A percentile compares a stretch with the other conserved stretches of the same genome.
These are phyloP conservation scores for Ferdinandea cuprea DNA, from an alignment of 2,888 invertebrate species.

Conservation along the genomic window DNA sequence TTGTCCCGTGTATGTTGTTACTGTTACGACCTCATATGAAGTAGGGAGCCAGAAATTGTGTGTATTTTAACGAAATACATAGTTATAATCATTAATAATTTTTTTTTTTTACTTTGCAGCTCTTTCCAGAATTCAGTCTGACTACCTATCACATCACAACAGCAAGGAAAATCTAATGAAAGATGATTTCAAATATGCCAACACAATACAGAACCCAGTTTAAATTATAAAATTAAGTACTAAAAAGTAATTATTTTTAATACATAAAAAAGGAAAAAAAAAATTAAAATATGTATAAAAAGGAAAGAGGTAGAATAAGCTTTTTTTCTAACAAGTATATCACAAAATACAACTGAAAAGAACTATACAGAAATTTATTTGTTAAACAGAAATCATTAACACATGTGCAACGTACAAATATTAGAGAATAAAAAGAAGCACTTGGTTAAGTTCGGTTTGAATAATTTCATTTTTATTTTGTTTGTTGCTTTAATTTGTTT, in stretches of 20 bases:
- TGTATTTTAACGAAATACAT: no score
- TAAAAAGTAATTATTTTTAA: constrained; percentile 60
- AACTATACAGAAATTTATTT: constrained; percentile 27
- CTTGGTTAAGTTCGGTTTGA: constrained; percentile 45
- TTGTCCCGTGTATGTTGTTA: no score
- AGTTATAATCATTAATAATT: not conserved
- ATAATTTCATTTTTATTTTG: constrained; percentile 66
- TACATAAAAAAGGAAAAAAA: constrained; percentile 33
- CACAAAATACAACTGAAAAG: constrained; percentile 56
- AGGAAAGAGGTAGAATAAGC: constrained; percentile 29
- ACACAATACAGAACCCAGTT: constrained; percentile 74
- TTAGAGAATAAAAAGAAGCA: constrained; percentile 35
- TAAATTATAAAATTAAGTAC: constrained; percentile 55
- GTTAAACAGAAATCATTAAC: not conserved
- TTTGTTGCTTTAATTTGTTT: constrained; percentile 43
- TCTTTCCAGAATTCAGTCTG: constrained; percentile 80
- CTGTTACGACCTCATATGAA: no score
- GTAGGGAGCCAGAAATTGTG: no score
- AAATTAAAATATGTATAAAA: constrained; percentile 42
- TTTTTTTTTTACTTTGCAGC: constrained; percentile 75
- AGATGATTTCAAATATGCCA: constrained; percentile 79
- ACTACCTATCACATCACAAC: constrained; percentile 78
- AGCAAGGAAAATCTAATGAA: constrained; percentile 80
- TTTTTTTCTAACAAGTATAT: constrained; percentile 29
- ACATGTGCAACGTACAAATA: constrained; percentile 3